Base-by-base conservation (phyloP, 2,888 invertebrate species). In the Pristionchus entomophagus region DNA sequence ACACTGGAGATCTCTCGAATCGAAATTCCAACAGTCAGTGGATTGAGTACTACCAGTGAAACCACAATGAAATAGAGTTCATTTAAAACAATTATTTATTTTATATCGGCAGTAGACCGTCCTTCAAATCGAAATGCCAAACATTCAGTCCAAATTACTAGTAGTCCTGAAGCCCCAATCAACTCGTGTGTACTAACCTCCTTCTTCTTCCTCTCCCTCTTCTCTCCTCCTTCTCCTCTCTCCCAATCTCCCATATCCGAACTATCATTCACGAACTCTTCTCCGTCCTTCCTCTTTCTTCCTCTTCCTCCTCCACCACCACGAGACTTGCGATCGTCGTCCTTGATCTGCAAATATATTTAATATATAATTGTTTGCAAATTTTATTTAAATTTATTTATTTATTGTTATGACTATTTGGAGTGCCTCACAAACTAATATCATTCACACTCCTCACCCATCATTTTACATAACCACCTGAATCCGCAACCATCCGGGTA, bases 241-340 rank as follows among this genome's bases (percentile, higher is more conserved):
- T 87, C 85, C 88, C 90, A 91, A 81, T 91, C 90, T 73, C 92
- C 91, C 87, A 90, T 88, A 87, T 92, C 92, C 12, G 90, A 90
- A 82, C 88, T 88, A 86, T 92, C 92, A 87, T 92, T 92, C 62
- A 92, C 90, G 77, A 92, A 92, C 56, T 91, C 92, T 19, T 92
- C 92, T 38, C 90, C 89, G 87, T 62, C 3, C 62, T 88, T 65
- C 14, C 77, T 82, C 87, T 85, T 59, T 90, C 90, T 29, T 89
- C 88, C 73, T 85, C 83, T 84, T 86, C 62, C 87, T 59, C 90
- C 91, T 29, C 89, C 88, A 22, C 89, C 88, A 12, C 88, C 88
- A 41, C 87, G 81, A 51, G 49, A 45, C 84, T 84, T 84, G 4
- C 69, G 45, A 8, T 84, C 84, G 17, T 84, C 84, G 22, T 84